A percentile compares a stretch with the other conserved stretches of the same genome.
These are phyloP conservation scores for Lomographa bimaculata DNA, from an alignment of 2,888 invertebrate genomes.

Conservation along the genomic window DNA sequence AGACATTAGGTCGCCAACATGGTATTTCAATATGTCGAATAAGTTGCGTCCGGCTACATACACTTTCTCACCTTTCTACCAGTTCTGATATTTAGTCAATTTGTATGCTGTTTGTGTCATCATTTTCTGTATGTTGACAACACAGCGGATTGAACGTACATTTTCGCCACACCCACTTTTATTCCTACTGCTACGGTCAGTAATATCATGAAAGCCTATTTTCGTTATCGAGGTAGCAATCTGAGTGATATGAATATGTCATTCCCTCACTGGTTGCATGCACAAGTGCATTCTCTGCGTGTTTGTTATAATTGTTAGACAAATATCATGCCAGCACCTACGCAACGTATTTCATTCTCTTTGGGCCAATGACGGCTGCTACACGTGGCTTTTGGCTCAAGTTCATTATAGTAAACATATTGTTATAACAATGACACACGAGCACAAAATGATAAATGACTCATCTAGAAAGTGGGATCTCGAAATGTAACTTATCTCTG, in stretches of 20 bases:
- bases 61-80: too few species aligned
- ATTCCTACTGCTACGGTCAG: too few species aligned
- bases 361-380: slow-evolving; percentile 12
- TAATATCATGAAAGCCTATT: too few species aligned
- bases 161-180: too few species aligned
- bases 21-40: too few species aligned
- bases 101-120: too few species aligned
- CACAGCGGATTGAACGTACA: too few species aligned
- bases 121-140: too few species aligned
- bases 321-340: slow-evolving; percentile 7
- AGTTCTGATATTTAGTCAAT: too few species aligned
- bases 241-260: background rate
- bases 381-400: slow-evolving; percentile 29
- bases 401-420: slow-evolving; percentile 18
- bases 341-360: slow-evolving; percentile 12
- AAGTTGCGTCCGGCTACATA: too few species aligned
- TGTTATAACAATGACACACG: slow-evolving; percentile 15
- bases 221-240: too few species aligned
- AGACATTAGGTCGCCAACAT: too few species aligned
- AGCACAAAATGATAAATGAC: slow-evolving; percentile 8
- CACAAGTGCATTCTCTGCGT: slow-evolving; percentile 6
- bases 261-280: background rate
- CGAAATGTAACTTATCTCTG: slow-evolving; percentile 9
- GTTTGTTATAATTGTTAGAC: slow-evolving; percentile 9
- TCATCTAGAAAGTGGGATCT: slow-evolving; percentile 17